Evolutionary conservation across 2,888 invertebrate species (phyloP), one percentile per base, ranked within the genome.

Genomic region (Apocheima hispidaria): DNA sequence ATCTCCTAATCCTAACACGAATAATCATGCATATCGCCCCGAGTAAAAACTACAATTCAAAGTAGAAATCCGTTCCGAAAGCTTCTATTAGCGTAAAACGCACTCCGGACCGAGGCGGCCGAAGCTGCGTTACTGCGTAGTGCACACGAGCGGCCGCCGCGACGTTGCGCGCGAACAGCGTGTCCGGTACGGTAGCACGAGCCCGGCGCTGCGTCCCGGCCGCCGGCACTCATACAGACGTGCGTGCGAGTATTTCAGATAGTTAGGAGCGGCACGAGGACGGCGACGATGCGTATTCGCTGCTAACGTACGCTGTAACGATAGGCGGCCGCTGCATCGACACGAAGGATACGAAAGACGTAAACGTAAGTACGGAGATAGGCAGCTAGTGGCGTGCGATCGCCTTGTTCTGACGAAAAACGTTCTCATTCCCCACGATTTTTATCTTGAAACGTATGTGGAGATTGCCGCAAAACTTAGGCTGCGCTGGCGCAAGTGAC

Each of bases 231-330:
- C 77, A 72, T 74, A 68, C 69, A 75, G 79, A 78, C 83, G 86
- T 83, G 83, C 89, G 88, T 85, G 84, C 86, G 83, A 88, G 88
- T 86, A 80, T 87, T 87, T 87, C 89, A 87, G 88, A 84, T 82
- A 86, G 86, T 86, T 84, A 84, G 78, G 79, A 79, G 86, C 88
- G 86, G 77, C 82, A 76, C 82, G 76, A 77, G 78, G 69, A 73
- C 73, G 68, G 77, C 87, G 80, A 80, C 82, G 84, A 79, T 81
- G 77, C 82, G 78, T 84, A 81, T 75, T 77, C 84, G 80, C 82
- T 82, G 82, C 82, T 73, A 82, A 72, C 71, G 73, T 58, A 60
- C 78, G 78, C 77, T 69, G 77, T 75, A 72, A 71, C 80, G 82
- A 87, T 88, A 88, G 86, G 87, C 88, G 86, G 73, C 87, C 68